Percentiles rank a stretch among this genome's conserved stretches.
These are phyloP conservation scores for Zaprionus lineosus DNA, from an alignment of 2,888 invertebrate species.

Conservation along the genomic window DNA sequence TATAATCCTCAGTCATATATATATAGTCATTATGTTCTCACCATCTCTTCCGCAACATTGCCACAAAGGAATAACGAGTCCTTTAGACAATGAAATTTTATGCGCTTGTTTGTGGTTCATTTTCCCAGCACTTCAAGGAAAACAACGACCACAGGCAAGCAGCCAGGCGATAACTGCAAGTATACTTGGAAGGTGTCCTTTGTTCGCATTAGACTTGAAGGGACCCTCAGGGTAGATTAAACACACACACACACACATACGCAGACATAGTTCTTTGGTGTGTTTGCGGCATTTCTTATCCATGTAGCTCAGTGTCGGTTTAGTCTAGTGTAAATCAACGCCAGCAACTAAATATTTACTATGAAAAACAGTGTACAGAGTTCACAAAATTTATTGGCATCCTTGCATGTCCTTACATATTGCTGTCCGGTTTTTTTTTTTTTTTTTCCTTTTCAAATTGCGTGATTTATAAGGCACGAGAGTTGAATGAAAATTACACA, in stretches of 20 bases:
- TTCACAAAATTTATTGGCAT: conserved; percentile 10
- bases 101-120: conserved; percentile 47
- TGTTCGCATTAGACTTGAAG: conserved; percentile 67
- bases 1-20: too few species aligned
- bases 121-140: conserved; percentile 44
- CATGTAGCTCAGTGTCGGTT: conserved; percentile 26
- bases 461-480: conserved; percentile 3
- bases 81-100: conserved; percentile 51
- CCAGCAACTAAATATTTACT: conserved; percentile 52
- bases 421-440: not conserved
- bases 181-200: conserved; percentile 49
- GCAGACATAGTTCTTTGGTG: conserved; percentile 1
- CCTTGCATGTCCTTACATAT: conserved; percentile 19
- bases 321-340: conserved; percentile 49
- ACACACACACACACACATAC: conserved; percentile 54
- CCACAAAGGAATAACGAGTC: conserved; percentile 1
- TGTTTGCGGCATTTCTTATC: conserved; percentile 49
- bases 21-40: conserved; percentile 13
- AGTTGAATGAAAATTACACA: too few species aligned
- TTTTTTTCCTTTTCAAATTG: too few species aligned
- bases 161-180: conserved; percentile 49
- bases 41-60: conserved; percentile 14
- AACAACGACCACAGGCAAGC: conserved; percentile 28
- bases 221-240: conserved; percentile 71
- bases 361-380: conserved; percentile 38